Evolutionary conservation across 1,140 invertebrate genomes (phyloP).

Genomic region (Teleopsis dalmanni): DNA sequence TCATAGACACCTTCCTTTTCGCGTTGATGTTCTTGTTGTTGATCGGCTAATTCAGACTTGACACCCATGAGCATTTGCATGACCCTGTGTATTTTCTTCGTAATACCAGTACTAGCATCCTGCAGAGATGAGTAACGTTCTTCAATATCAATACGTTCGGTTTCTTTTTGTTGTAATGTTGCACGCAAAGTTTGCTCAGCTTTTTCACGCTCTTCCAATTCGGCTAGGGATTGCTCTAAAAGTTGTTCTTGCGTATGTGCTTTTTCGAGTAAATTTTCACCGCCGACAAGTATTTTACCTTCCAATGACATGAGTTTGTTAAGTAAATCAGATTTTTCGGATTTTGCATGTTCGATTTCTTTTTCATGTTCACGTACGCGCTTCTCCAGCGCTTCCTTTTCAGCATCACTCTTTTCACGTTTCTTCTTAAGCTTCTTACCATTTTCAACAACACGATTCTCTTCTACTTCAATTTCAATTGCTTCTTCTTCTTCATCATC

Average conservation of each 20-base stretch:
- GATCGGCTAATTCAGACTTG: constrained; percentile 80
- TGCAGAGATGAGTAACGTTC: constrained; percentile 91
- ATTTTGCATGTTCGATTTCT: constrained; percentile 51
- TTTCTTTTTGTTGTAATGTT: constrained; percentile 77
- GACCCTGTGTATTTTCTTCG: constrained; percentile 87
- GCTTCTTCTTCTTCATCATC: constrained; percentile 36
- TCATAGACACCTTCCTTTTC: constrained; percentile 95
- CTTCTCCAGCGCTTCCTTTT: constrained; percentile 56
- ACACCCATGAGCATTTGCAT: constrained; percentile 71
- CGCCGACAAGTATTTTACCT: constrained; percentile 94
- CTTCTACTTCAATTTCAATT: constrained; percentile 44
- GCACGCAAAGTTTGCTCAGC: constrained; percentile 77
- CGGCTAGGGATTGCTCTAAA: constrained; percentile 81
- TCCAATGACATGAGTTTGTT: constrained; percentile 86
- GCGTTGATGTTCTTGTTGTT: constrained; percentile 88
- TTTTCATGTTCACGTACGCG: constrained; percentile 51
- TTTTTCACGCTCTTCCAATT: constrained; percentile 75
- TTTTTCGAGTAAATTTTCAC: constrained; percentile 96
- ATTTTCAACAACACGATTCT: constrained; percentile 22
- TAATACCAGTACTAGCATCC: constrained; percentile 87
- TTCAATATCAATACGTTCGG: constrained; percentile 90
- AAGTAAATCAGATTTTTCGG: constrained; percentile 64
- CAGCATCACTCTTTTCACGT: constrained; percentile 50
- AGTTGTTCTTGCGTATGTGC: constrained; percentile 89
- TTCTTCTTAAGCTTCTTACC: constrained; percentile 50